Evolutionary conservation across 2,113 vertebrate genomes (phyloP).

Genomic region (Glareola pratincola): DNA sequence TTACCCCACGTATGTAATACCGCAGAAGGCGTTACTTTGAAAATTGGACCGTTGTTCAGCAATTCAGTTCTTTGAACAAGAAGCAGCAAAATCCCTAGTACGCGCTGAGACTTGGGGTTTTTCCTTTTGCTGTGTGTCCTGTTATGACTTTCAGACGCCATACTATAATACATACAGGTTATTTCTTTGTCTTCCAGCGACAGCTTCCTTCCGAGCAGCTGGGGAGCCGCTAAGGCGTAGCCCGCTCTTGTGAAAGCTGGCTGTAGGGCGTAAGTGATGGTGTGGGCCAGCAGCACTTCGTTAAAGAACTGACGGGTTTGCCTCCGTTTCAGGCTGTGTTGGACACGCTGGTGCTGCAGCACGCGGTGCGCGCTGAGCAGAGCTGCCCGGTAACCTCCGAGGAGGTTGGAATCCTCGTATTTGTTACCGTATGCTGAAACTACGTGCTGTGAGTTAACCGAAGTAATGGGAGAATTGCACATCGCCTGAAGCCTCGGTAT

Average conservation of each 20-base stretch:
- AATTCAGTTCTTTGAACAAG: background rate
- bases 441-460: background rate
- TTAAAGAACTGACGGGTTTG: background rate
- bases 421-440: background rate
- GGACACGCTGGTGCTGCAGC: background rate
- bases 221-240: background rate
- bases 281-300: background rate
- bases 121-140: background rate
- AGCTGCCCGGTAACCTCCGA: background rate
- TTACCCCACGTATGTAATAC: background rate
- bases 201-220: background rate
- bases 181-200: background rate
- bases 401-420: background rate
- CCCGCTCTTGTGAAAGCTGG: background rate
- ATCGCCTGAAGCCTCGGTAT: background rate
- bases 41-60: background rate
- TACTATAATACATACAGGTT: background rate
- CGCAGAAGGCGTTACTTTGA: background rate
- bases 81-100: too few relatives aligned
- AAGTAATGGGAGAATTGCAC: too few relatives aligned
- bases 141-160: background rate
- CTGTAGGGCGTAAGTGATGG: background rate
- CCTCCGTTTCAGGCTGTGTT: background rate
- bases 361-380: fast-evolving
- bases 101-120: fast-evolving